phyloP scores from a whole-genome alignment of 2,888 invertebrate species.

The Octodonta nipae region DNA sequence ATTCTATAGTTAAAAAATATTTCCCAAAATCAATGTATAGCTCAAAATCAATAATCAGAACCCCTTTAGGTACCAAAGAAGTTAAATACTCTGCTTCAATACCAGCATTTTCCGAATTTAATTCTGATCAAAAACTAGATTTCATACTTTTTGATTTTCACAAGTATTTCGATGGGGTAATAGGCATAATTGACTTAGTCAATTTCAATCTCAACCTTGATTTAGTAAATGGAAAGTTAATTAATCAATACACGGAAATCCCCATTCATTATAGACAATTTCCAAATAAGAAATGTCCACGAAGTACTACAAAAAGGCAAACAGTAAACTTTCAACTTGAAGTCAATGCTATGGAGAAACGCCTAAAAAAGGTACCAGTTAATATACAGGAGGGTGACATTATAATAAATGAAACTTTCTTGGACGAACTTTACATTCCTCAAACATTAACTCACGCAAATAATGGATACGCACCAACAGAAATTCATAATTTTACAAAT shows the following conservation, averaged over 20 bases:
- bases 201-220: slow-evolving; percentile 5
- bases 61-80: slow-evolving; percentile 2
- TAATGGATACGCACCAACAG: slow-evolving; percentile 3
- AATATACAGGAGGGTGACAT: slow-evolving; percentile 3
- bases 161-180: slow-evolving; percentile 10
- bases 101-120: slow-evolving; percentile 7
- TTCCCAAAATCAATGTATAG: slow-evolving; percentile 5
- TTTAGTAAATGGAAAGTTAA: background rate
- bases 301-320: too few relatives aligned
- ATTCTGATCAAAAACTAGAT: background rate
- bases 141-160: slow-evolving; percentile 8
- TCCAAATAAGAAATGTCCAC: too few relatives aligned
- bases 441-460: slow-evolving; percentile 2
- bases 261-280: slow-evolving; percentile 3
- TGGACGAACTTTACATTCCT: slow-evolving; percentile 1
- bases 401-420: background rate
- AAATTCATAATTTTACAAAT: slow-evolving; percentile 4
- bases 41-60: background rate
- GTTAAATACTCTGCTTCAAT: slow-evolving; percentile 5
- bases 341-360: slow-evolving; percentile 1
- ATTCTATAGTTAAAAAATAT: slow-evolving; percentile 6
- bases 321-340: slow-evolving; percentile 1
- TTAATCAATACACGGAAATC: slow-evolving; percentile 3
- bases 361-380: background rate
- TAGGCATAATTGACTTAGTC: slow-evolving; percentile 8